Base-by-base conservation (phyloP, 2,888 invertebrate genomes). In the Lapara coniferarum region DNA sequence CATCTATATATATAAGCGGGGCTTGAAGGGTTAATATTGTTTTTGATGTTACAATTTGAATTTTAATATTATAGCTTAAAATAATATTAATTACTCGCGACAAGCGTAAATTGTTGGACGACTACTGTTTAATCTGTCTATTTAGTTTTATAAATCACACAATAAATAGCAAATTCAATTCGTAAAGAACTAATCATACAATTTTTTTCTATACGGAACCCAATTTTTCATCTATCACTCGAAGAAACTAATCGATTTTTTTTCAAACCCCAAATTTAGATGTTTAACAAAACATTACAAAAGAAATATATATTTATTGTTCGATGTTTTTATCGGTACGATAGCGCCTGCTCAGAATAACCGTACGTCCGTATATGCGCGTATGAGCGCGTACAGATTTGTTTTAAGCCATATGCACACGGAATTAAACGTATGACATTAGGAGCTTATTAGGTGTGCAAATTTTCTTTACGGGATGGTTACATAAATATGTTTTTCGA, bases 231-330 rank as follows among this genome's bases (percentile, higher is more conserved):
- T 13, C 37, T 10, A 53, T 19, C 44, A 44, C 44, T 44, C 58
- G 13, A 37, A 55, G 8, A 71, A 75, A 82, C 66, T 52, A 56
- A 67, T 67, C 58, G n/a, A 30, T 46, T 59, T 52, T 56, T 37
- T 66, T 53, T 37, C 49, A 52, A 70, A 68, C 16, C 59, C 90
- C 85, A 89, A 92, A 93, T 92, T 90, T 92, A 92, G 91, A 89
- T 90, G 92, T 93, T 91, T 87, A 89, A 93, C 91, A 90, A 90
- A 91, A 90, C 87, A 86, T 85, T 87, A 88, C 79, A 88, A 91
- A 88, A 86, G 79, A 84, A 79, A 83, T 70, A 71, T n/a, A 68
- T 53, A 53, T 68, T 68, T 63, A 44, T 53, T 68, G 52, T 63
- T 59, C 13, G 14, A 4, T 44, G 86, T 89, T 89, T 69, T 66